Evolutionary conservation across 2,797 vertebrate species (phyloP).

Genomic region (Taenioides sp.): DNA sequence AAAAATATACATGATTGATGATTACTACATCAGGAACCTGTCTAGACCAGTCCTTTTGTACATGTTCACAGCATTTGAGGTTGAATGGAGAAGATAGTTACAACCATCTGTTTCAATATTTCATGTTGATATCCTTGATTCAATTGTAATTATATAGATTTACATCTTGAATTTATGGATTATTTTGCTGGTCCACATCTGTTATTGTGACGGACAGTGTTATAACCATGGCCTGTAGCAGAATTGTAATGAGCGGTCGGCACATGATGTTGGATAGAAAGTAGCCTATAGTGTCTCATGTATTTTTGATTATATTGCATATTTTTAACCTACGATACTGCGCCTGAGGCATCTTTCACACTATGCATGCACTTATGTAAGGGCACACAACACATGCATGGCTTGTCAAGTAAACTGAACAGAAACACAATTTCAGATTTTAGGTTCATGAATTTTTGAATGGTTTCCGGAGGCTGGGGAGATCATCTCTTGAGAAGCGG

Average conservation of each 20-base stretch:
- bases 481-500: not conserved
- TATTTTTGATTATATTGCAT: constrained; percentile 32
- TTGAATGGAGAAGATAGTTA: not conserved
- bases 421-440: not conserved
- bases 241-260: not conserved
- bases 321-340: constrained; percentile 14
- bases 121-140: not conserved
- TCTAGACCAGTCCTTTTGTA: not conserved
- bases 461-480: not conserved
- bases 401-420: not conserved
- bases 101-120: not conserved
- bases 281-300: constrained; percentile 13
- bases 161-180: not conserved
- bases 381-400: not conserved
- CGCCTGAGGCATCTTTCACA: not conserved
- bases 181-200: not conserved
- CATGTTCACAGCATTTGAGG: not conserved
- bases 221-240: not conserved
- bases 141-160: not conserved
- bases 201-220: not conserved
- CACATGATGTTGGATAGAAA: constrained; percentile 13
- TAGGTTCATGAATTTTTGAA: not conserved
- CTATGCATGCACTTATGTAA: constrained; percentile 5
- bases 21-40: not conserved
- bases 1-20: not conserved